Percentiles rank a stretch among this genome's conserved stretches.
Conservation (phyloP, 2,888 invertebrate genomes). For the Scrobipalpa atriplicella region DNA sequence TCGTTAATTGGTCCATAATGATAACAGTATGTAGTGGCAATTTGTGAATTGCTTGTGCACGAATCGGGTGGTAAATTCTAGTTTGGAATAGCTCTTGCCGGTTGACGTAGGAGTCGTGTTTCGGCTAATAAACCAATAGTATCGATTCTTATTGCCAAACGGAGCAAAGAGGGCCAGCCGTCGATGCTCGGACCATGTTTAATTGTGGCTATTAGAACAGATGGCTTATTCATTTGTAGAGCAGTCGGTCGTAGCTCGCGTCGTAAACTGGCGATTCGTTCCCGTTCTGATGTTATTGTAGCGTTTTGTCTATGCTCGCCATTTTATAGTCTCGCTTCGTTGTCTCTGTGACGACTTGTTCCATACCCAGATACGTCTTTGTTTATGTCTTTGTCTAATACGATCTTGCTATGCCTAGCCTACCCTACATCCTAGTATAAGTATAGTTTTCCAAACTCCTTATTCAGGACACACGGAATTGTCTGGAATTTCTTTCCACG, state of each 20-base stretch:
- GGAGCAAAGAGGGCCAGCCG: slow-evolving; percentile 56
- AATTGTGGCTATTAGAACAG: slow-evolving; percentile 82
- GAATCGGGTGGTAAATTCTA: neutral
- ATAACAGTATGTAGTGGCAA: slow-evolving; percentile 3
- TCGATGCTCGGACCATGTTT: slow-evolving; percentile 71
- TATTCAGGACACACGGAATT: too few species aligned
- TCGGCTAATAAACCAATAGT: slow-evolving; percentile 21
- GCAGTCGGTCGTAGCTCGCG: slow-evolving; percentile 79
- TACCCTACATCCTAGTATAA: neutral
- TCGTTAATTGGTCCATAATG: slow-evolving; percentile 21
- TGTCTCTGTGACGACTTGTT: slow-evolving; percentile 67
- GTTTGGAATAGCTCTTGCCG: neutral
- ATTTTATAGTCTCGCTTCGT: slow-evolving; percentile 79
- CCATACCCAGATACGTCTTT: slow-evolving; percentile 56
- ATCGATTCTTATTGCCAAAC: slow-evolving; percentile 20
- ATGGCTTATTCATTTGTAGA: slow-evolving; percentile 83
- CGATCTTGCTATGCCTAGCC: neutral
- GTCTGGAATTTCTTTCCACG: too few species aligned
- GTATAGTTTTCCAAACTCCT: too few species aligned
- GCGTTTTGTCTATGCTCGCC: slow-evolving; percentile 80
- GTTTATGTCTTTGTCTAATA: slow-evolving; percentile 53
- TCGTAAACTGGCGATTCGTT: slow-evolving; percentile 82
- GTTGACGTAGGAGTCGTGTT: slow-evolving; percentile 3
- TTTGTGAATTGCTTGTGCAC: neutral
- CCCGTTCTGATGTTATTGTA: slow-evolving; percentile 82